phyloP scores from a whole-genome alignment of 2,797 vertebrate genomes.

The Psittacula derbiana region DNA sequence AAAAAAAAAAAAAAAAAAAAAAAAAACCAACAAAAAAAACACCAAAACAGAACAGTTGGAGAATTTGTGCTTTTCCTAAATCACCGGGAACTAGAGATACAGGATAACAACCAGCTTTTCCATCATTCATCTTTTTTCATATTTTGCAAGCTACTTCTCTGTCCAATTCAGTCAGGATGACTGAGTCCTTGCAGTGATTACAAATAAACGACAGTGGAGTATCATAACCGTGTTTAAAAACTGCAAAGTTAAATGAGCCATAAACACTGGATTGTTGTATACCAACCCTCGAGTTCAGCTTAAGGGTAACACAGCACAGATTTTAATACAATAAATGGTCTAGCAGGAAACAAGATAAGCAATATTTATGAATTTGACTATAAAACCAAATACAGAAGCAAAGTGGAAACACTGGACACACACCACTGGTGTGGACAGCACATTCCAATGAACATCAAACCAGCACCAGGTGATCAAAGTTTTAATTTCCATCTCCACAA shows the following conservation, averaged over 20 bases:
- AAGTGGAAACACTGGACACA: not conserved
- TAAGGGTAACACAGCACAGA: not conserved
- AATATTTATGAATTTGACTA: not conserved
- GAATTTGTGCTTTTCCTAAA: not conserved
- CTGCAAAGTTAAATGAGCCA: not conserved
- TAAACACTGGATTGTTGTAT: not conserved
- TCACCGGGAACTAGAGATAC: not conserved
- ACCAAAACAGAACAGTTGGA: not conserved
- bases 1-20: not conserved
- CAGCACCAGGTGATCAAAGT: not conserved
- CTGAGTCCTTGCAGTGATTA: not conserved
- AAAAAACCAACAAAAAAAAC: no score
- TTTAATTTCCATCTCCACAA: not conserved
- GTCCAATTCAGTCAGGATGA: not conserved
- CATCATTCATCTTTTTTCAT: not conserved
- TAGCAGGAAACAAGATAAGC: not conserved
- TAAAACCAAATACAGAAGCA: not conserved
- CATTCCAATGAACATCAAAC: not conserved
- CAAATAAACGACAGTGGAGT: not conserved
- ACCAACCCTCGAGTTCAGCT: not conserved
- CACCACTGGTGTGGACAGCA: accelerated
- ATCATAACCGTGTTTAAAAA: not conserved
- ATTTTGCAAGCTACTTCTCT: not conserved
- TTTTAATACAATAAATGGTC: not conserved
- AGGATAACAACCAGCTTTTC: not conserved